Evolutionary conservation across 2,888 invertebrate species (phyloP), one percentile per base, ranked within the genome.

Genomic region (Hirtodrosophila histrioides): DNA sequence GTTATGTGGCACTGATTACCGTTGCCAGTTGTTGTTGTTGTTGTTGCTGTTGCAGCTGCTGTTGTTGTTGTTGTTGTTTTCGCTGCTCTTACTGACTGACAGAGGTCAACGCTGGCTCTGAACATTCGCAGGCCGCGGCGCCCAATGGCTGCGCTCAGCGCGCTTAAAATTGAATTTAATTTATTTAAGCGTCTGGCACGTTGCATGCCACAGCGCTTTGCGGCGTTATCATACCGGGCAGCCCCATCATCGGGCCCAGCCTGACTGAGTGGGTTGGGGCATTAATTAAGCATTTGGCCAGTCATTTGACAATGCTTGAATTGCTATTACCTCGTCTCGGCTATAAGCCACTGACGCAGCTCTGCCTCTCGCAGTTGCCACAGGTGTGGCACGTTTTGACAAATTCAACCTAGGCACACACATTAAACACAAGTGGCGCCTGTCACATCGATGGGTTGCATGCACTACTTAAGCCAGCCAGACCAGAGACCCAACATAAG

Each of bases 1-100:
- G 83, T 84, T 86, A 84, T 84, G 86, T 86, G 86, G 83, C 87
- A 82, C 86, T 82, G 82, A 82, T 82, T 82, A 82, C 82, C 86
- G 82, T 86, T 86, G 80, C 73, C 8, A 43, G 41, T 11, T 36
- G 53, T 33, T 45, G 40, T 12, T 29, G 53, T 27, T 43, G 17
- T 33, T 58, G 48, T 37, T 68, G 54, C 11, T 50, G 54, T 7
- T 44, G 53, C 27, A 27, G 82, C 83, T 86, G 80, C 73, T 9
- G 35, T 43, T 36, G 50, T 6, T 41, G 49, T 39, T 60, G 45
- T 5, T 49, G 60, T 29, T 46, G 57, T 8, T 60, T 44, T 12
- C 51, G 63, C 6, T 55, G 54, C 37, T 44, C 7, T 41, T 27
- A 12, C 46, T 61, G 61, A 75, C 75, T 67, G 71, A 62, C 75